Base-by-base conservation (phyloP, 1,140 invertebrate species). In the Cherax destructor region DNA sequence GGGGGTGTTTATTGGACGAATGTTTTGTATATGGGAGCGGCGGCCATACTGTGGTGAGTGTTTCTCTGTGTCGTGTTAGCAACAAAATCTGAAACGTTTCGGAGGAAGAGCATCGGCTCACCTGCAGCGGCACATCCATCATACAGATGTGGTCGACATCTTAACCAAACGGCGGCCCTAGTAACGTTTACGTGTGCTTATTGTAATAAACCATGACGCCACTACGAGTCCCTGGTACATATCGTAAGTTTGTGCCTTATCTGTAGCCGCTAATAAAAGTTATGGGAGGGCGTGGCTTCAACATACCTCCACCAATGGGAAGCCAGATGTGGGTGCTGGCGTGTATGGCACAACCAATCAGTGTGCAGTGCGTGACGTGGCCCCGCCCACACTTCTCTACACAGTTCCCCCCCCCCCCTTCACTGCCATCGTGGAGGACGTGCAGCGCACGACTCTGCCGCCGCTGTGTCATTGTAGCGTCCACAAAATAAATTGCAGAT, bases 401-500 rank as follows among this genome's bases (percentile, higher is more conserved):
- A 21, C 41, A 49, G n/a, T 10, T 41, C 74, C 24, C 56, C 24
- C 61, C 49, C 49, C 47, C 69, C 50, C 84, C n/a, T 24, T 18
- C 52, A 13, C 72, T 59, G 47, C 56, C 59, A 24, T 50, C 30
- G 59, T 59, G 69, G 69, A 10, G 69, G 69, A 30, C 24, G n/a
- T 41, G n/a, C 9, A 30, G 21, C 3, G n/a, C 69, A 74, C 30
- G 11, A 41, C 72, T 49, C 69, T n/a, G 16, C n/a, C 72, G 18
- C 49, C 72, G 74, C 59, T 56, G 65, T 87, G 85, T 79, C 85
- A 87, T 87, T 87, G 85, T 76, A 56, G 76, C 74, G 50, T 87
- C 30, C 21, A 78, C 74, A 49, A 61, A 79, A 87, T 87, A 87
- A 87, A 76, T 79, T 78, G 76, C 47, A 41, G 72, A 21, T 78